These are phyloP conservation scores for Artibeus jamaicensis DNA, from an alignment of 2,797 vertebrate species.

Conservation along the genomic window DNA sequence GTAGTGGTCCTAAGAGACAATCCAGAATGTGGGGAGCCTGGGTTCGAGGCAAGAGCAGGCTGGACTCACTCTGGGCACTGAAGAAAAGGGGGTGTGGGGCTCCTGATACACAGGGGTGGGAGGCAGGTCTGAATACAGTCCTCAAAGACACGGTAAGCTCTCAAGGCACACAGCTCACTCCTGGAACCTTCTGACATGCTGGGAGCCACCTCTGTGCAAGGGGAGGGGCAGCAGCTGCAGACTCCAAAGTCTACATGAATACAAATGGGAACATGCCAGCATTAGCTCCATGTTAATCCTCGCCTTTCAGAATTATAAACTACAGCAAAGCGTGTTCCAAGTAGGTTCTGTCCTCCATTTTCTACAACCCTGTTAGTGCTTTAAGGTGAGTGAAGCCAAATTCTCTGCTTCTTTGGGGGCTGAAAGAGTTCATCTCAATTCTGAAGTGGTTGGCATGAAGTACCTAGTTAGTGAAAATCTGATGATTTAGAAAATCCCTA, in stretches of 20 bases:
- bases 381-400: constrained; percentile 28
- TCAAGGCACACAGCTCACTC: neutral
- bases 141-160: neutral
- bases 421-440: constrained; percentile 47
- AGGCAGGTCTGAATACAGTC: neutral
- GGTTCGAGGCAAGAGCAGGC: neutral
- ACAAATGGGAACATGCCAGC: neutral
- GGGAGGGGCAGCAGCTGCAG: constrained; percentile 19
- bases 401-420: constrained; percentile 16
- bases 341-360: constrained; percentile 42
- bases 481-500: constrained; percentile 61
- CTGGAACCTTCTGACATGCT: neutral
- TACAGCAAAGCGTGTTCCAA: constrained; percentile 18
- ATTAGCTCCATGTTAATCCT: neutral
- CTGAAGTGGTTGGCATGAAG: constrained; percentile 35
- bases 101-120: neutral
- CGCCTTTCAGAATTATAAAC: constrained; percentile 53
- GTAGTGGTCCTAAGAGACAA: neutral
- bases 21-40: neutral
- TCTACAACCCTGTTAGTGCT: constrained; percentile 33
- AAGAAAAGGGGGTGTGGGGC: neutral
- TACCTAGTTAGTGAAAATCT: constrained; percentile 37
- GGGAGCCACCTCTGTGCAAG: constrained; percentile 29
- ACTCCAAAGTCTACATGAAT: neutral
- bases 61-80: neutral